Percentiles rank a stretch among this genome's conserved stretches.
These are phyloP conservation scores for Austrofundulus limnaeus DNA, from an alignment of 2,113 vertebrate genomes.

Conservation along the genomic window DNA sequence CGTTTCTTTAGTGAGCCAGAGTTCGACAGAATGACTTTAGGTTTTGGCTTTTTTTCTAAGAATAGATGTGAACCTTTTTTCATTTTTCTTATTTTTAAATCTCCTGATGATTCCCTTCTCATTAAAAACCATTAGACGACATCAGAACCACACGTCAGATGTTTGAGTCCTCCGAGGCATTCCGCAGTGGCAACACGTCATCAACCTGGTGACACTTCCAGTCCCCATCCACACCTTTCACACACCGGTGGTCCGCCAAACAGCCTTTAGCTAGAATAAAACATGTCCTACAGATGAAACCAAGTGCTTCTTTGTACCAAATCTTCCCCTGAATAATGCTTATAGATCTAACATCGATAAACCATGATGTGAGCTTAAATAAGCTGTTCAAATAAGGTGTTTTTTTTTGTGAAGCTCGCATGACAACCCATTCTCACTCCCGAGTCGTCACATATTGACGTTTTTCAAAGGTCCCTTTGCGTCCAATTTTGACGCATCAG, in stretches of 20 bases:
- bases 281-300: constrained; percentile 34
- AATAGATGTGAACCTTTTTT: constrained; percentile 26
- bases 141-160: constrained; percentile 62
- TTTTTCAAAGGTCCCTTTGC: too few species aligned
- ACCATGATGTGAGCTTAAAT: constrained; percentile 6
- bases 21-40: background rate
- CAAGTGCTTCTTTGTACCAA: constrained; percentile 25
- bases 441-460: too few species aligned
- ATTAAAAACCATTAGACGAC: constrained; percentile 60
- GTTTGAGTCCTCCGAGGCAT: constrained; percentile 50
- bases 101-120: constrained; percentile 46
- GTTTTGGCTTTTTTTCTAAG: constrained; percentile 24
- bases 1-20: too few species aligned
- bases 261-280: constrained; percentile 32
- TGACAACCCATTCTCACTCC: too few species aligned
- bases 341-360: constrained; percentile 22
- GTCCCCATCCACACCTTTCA: constrained; percentile 37
- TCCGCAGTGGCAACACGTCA: constrained; percentile 58
- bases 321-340: background rate
- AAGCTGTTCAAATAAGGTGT: constrained; percentile 29
- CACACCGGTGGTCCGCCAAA: constrained; percentile 54
- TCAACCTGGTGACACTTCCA: constrained; percentile 61
- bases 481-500: too few species aligned
- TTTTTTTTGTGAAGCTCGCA: constrained; percentile 22
- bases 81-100: too few species aligned